Conservation (phyloP, 1,140 invertebrate genomes). For the Homarus americanus region DNA sequence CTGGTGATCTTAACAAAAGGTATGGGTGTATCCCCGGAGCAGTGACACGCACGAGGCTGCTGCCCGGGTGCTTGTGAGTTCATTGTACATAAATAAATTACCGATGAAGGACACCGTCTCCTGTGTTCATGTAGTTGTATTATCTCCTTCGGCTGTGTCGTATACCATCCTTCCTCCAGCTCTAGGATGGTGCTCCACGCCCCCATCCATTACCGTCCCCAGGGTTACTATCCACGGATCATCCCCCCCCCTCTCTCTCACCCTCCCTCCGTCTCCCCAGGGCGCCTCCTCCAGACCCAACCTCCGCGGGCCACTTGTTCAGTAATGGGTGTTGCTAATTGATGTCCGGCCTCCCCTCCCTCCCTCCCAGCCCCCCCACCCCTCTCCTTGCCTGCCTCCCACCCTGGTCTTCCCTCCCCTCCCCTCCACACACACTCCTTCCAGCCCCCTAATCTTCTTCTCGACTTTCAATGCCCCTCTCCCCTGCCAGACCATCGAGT, state of each 20-base stretch:
- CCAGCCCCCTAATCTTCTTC: neutral
- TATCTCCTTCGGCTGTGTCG: neutral
- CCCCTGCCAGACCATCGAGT: neutral
- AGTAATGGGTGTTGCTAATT: conserved; percentile 44
- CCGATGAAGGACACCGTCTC: too few species aligned
- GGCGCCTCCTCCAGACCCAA: neutral
- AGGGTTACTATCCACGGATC: neutral
- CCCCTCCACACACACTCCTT: neutral
- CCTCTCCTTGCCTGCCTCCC: neutral
- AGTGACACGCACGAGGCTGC: neutral
- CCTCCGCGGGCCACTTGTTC: conserved; percentile 42
- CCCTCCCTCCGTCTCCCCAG: neutral
- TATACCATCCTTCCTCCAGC: neutral
- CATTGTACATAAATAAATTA: too few species aligned
- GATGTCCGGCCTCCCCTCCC: conserved; percentile 4
- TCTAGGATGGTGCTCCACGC: neutral
- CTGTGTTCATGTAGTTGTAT: neutral
- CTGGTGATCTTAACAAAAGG: neutral
- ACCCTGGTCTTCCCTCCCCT: neutral
- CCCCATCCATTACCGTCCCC: neutral
- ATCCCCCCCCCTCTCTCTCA: neutral
- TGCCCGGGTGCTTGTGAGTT: neutral
- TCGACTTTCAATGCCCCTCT: neutral
- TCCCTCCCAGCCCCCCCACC: neutral
- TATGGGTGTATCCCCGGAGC: too few species aligned